These are phyloP conservation scores for Drosophila neutralis DNA, from an alignment of 2,888 invertebrate genomes.

Conservation along the genomic window DNA sequence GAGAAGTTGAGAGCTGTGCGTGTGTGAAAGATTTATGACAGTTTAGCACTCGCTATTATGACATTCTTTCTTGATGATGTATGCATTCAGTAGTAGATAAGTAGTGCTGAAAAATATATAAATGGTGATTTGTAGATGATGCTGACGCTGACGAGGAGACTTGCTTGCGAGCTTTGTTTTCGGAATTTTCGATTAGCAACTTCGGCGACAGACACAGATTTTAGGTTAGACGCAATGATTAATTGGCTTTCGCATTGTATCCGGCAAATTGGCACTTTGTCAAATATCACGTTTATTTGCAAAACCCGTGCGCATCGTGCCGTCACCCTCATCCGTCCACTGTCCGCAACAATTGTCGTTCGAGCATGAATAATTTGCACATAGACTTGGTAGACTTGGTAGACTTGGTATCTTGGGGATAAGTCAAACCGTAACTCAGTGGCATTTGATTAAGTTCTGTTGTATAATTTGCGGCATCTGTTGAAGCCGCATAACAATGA, in stretches of 20 bases:
- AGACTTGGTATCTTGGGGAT: conserved; percentile 13
- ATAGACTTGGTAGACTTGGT: conserved; percentile 22
- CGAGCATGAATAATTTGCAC: conserved; percentile 54
- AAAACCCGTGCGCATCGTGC: not conserved
- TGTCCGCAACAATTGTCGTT: conserved; percentile 26
- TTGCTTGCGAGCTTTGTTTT: conserved; percentile 7
- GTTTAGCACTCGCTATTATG: not conserved
- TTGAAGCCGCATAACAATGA: conserved; percentile 75
- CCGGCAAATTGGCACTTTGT: conserved; percentile 43
- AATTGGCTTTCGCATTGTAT: conserved; percentile 55
- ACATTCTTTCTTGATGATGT: not conserved
- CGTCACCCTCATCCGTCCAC: not conserved
- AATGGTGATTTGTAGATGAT: not conserved
- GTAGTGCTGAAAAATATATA: not conserved
- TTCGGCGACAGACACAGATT: conserved; percentile 56
- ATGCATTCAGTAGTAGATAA: not conserved
- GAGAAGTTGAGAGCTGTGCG: not conserved
- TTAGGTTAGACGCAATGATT: conserved; percentile 51
- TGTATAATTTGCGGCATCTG: conserved; percentile 60
- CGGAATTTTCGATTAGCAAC: conserved; percentile 58
- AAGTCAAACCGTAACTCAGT: conserved; percentile 23
- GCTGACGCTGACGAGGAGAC: not conserved
- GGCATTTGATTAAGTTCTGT: conserved; percentile 66
- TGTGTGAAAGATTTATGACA: conserved; percentile 5
- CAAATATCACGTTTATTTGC: conserved; percentile 51